Base-by-base conservation (phyloP, 2,888 invertebrate species). In the Lottia scabra region DNA sequence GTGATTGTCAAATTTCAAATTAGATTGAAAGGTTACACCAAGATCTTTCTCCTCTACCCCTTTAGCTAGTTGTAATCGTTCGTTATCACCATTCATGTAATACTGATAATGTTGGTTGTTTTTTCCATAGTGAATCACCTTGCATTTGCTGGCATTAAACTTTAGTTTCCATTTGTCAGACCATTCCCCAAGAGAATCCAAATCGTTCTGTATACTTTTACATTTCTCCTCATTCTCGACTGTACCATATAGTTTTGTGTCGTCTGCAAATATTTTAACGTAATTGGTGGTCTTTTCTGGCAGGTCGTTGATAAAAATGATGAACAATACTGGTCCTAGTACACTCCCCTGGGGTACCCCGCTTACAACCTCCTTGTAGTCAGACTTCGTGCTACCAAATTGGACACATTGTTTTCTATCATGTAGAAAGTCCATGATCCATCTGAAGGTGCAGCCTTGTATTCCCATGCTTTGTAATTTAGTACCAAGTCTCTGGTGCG, bases 271-370 rank as follows among this genome's bases (percentile, higher is more conserved):
- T 26, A 71, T 63, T 12, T 48, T 56, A 26, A 66, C 23, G 0
- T 30, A 12, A 26, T 63, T 30, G 23, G 48, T 23, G 13, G 73
- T 43, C 16, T 30, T 15, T 5, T 73, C 73, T 4, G 75, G 73
- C 16, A 77, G 23, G 64, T 75, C 75, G 64, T 77, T 75, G 30
- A 77, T 75, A 63, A 68, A 75, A 6, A 68, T n/a, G 6, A 77
- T 65, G 44, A 72, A 77, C 30, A 77, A 46, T 19, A 68, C 23
- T 56, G 72, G 74, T 16, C 76, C 74, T 19, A 76, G 65, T 15
- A 74, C 74, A 46, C 72, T 68, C 56, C 38, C 62, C 72, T 16
- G 23, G 2, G 19, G 68, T 65, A n/a, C 15, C 63, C 43, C 56
- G n/a, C n/a, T n/a, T n/a, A n/a, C n/a, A n/a, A n/a, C n/a, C n/a